Evolutionary conservation across 1,140 invertebrate species (phyloP).

Genomic region (Temnothorax nylanderi): DNA sequence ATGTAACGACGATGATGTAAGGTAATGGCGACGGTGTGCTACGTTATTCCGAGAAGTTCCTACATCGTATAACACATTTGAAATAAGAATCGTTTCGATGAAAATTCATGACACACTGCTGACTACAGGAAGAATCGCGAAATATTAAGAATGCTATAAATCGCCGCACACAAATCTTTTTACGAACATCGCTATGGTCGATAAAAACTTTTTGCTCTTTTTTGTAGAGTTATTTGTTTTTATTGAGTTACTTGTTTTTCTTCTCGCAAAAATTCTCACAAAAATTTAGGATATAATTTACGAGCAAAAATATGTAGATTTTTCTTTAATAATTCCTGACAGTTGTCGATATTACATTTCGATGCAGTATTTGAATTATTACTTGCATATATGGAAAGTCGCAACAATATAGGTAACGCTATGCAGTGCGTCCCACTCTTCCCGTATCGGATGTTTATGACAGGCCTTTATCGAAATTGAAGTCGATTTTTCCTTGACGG

Average conservation of each 20-base stretch:
- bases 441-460: slow-evolving; percentile 13
- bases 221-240: background rate
- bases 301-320: background rate
- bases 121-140: background rate
- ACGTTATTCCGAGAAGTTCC: slow-evolving; percentile 64
- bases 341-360: background rate
- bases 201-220: background rate
- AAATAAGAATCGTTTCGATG: slow-evolving; percentile 66
- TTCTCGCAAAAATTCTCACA: background rate
- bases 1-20: slow-evolving; percentile 23
- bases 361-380: background rate
- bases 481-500: background rate
- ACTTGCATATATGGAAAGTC: background rate
- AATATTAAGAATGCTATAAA: slow-evolving; percentile 39
- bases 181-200: background rate
- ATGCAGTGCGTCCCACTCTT: background rate
- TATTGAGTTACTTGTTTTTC: background rate
- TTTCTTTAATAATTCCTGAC: slow-evolving; percentile 10
- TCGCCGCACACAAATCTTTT: slow-evolving; percentile 9
- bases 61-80: slow-evolving; percentile 49
- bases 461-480: background rate
- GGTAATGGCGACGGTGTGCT: slow-evolving; percentile 57
- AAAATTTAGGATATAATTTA: slow-evolving; percentile 23
- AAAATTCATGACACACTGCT: slow-evolving; percentile 51
- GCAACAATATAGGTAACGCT: background rate